Conservation (phyloP, 1,140 invertebrate genomes). For the Heliconius eleuchia region DNA sequence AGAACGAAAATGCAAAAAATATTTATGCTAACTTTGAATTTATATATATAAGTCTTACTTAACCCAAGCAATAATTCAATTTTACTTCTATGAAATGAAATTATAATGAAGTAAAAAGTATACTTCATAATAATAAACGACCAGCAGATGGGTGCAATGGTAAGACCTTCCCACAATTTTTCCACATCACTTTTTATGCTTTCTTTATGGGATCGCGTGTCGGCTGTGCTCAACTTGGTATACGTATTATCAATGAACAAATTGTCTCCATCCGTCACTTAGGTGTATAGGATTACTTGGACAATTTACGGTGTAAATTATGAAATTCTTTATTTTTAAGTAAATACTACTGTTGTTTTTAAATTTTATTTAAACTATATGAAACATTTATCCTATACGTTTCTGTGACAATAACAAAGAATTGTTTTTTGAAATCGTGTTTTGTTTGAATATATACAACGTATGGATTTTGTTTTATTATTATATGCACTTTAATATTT, state of each 20-base stretch:
- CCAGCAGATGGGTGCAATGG: not conserved
- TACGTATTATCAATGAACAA: slow-evolving; percentile 49
- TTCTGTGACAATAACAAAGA: too few relatives aligned
- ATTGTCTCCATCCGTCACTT: slow-evolving; percentile 48
- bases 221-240: slow-evolving; percentile 46
- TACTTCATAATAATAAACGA: not conserved
- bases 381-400: too few relatives aligned
- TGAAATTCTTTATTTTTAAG: not conserved
- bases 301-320: not conserved
- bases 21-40: not conserved
- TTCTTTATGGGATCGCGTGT: slow-evolving; percentile 40
- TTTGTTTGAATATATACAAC: too few relatives aligned
- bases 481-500: too few relatives aligned
- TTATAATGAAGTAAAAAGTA: not conserved
- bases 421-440: too few relatives aligned
- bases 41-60: too few relatives aligned
- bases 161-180: slow-evolving; percentile 8
- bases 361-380: too few relatives aligned
- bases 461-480: too few relatives aligned
- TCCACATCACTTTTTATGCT: slow-evolving; percentile 24
- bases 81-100: not conserved
- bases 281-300: slow-evolving; percentile 18
- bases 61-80: not conserved
- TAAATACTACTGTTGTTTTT: too few relatives aligned
- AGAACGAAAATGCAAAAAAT: not conserved